Percentiles rank a stretch among this genome's conserved stretches.
These are phyloP conservation scores for Chromoteleia sp. DNA, from an alignment of 2,888 invertebrate species.

Conservation along the genomic window DNA sequence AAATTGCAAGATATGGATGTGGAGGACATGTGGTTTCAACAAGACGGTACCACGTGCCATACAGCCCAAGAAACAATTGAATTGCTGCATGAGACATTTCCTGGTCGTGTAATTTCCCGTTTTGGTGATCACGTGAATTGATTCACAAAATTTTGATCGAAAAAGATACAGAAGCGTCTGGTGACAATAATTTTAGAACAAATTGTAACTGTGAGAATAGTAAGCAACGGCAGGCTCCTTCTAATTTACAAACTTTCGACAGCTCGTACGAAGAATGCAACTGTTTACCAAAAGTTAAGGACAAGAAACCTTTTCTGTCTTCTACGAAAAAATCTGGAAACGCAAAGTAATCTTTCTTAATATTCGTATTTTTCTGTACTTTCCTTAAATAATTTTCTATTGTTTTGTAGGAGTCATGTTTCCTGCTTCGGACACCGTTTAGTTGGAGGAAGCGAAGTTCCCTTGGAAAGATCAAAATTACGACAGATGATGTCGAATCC, in stretches of 20 bases:
- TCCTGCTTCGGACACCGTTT: neutral
- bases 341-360: slow-evolving; percentile 18
- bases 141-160: slow-evolving; percentile 52
- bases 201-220: slow-evolving; percentile 11
- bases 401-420: neutral
- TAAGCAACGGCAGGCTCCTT: neutral
- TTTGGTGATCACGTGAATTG: too few species aligned
- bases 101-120: too few species aligned
- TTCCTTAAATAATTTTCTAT: too few species aligned
- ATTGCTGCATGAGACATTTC: too few species aligned
- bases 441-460: slow-evolving; percentile 4
- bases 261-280: slow-evolving; percentile 42
- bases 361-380: too few species aligned
- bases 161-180: slow-evolving; percentile 4
- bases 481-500: neutral
- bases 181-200: neutral
- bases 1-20: too few species aligned
- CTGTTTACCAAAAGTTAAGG: slow-evolving; percentile 11
- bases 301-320: neutral
- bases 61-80: too few species aligned
- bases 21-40: too few species aligned
- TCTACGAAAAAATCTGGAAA: neutral
- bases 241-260: slow-evolving; percentile 49
- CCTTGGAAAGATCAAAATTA: neutral
- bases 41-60: too few species aligned